Conservation (phyloP, 2,113 vertebrate genomes). For the Passer domesticus region DNA sequence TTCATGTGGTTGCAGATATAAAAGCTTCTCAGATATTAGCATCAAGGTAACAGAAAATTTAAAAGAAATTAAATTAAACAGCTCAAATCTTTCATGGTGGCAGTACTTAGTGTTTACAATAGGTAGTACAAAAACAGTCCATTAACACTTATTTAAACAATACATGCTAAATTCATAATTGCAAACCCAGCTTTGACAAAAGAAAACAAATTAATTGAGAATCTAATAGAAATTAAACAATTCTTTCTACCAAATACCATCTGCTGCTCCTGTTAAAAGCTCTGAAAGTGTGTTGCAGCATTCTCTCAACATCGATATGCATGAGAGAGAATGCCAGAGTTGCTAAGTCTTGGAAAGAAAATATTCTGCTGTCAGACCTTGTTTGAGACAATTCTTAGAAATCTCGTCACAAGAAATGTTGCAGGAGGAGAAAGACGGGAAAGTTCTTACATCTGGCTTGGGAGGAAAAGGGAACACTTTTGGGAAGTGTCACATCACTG, state of each 20-base stretch:
- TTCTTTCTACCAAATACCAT: background rate
- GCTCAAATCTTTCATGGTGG: background rate
- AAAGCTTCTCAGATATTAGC: constrained; percentile 95
- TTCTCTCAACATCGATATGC: background rate
- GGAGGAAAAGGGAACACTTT: background rate
- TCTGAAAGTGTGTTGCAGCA: background rate
- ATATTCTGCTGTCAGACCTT: background rate
- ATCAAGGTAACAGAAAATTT: constrained; percentile 82
- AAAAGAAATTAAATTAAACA: background rate
- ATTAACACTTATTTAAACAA: background rate
- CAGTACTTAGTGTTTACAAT: accelerated
- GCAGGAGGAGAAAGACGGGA: background rate
- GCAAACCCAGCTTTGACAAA: background rate
- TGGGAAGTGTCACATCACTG: background rate
- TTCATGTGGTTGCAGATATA: constrained; percentile 97
- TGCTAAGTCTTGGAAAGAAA: background rate
- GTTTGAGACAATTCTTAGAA: background rate
- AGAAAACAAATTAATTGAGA: background rate
- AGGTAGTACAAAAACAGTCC: background rate
- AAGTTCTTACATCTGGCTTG: background rate
- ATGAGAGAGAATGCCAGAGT: background rate
- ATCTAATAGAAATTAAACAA: background rate
- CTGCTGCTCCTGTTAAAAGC: background rate
- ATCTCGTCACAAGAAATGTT: background rate
- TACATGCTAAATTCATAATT: background rate